Percentiles rank a stretch among this genome's conserved stretches.
These are phyloP conservation scores for Theonella swinhoei DNA, from an alignment of 37 sponge, comb jelly and placozoan genomes.

Conservation along the genomic window DNA sequence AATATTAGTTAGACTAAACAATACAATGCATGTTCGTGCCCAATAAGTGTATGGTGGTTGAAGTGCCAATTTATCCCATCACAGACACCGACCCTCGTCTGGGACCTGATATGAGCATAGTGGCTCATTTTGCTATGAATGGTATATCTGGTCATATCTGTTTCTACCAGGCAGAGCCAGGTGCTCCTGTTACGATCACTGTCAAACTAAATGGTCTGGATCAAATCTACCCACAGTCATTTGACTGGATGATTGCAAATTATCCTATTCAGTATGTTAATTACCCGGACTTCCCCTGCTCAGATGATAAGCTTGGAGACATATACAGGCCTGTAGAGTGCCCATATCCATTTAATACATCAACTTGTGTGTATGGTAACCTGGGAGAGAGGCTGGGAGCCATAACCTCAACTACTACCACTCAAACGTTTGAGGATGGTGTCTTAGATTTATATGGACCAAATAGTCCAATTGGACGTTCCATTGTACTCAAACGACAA, in stretches of 20 bases:
- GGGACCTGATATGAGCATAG: conserved; percentile 1
- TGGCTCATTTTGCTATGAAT: conserved; percentile 48
- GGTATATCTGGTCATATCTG: conserved; percentile 43
- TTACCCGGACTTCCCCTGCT: conserved; percentile 40
- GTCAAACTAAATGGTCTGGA: conserved; percentile 47
- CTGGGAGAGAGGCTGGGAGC: conserved; percentile 7
- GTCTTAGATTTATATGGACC: conserved; percentile 33
- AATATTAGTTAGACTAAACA: no score
- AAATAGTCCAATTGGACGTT: conserved; percentile 55
- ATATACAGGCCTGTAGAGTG: conserved; percentile 21
- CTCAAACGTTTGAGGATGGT: conserved; percentile 37
- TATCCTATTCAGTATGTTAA: conserved; percentile 39
- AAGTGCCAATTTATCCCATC: no score
- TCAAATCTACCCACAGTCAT: conserved; percentile 14
- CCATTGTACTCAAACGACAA: conserved; percentile 41
- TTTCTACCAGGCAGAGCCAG: conserved; percentile 28
- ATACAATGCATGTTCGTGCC: no score
- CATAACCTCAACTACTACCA: neutral
- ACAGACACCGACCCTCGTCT: neutral
- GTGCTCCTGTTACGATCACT: conserved; percentile 34
- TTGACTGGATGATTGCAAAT: conserved; percentile 35
- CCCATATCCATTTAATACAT: neutral
- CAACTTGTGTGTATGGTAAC: conserved; percentile 53
- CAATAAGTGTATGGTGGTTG: no score
- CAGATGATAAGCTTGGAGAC: conserved; percentile 28